Conservation (phyloP, 2,797 vertebrate genomes). For the Gadopsis bispinosus region DNA sequence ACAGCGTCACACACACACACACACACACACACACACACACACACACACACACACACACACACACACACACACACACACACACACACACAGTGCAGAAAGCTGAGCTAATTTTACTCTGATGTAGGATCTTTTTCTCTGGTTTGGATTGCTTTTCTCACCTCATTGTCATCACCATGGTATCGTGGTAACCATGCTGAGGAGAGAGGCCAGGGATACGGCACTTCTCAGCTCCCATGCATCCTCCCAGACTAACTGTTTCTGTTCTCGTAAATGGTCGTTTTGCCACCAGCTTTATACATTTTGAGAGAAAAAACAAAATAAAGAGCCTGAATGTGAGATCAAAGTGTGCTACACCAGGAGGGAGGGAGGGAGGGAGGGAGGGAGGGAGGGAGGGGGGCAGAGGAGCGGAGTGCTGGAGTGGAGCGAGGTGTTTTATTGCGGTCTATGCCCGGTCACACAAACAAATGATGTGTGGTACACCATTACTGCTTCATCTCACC, state of each 20-base stretch:
- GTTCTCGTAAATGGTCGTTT: conserved; percentile 33
- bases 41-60: too few species aligned
- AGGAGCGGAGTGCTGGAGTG: background rate
- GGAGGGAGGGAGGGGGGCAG: background rate
- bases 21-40: background rate
- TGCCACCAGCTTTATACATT: conserved; percentile 29
- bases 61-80: background rate
- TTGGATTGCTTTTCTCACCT: conserved; percentile 75
- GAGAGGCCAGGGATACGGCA: conserved; percentile 43
- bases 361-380: background rate
- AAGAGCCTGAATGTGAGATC: conserved; percentile 22
- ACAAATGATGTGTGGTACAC: conserved; percentile 50
- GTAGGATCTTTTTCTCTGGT: conserved; percentile 55
- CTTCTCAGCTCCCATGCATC: conserved; percentile 40
- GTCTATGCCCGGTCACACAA: conserved; percentile 36
- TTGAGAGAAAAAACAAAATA: conserved; percentile 2
- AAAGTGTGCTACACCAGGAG: conserved; percentile 11
- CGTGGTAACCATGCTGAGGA: conserved; percentile 73
- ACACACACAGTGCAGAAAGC: conserved; percentile 3
- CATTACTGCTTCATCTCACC: conserved; percentile 39
- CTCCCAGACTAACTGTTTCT: conserved; percentile 29
- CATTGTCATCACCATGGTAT: conserved; percentile 75
- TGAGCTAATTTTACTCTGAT: conserved; percentile 64
- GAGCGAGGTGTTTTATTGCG: conserved; percentile 49
- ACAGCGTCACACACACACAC: background rate